Conservation (phyloP, 37 sponge, comb jelly and placozoan genomes). For the Ianthella basta region DNA sequence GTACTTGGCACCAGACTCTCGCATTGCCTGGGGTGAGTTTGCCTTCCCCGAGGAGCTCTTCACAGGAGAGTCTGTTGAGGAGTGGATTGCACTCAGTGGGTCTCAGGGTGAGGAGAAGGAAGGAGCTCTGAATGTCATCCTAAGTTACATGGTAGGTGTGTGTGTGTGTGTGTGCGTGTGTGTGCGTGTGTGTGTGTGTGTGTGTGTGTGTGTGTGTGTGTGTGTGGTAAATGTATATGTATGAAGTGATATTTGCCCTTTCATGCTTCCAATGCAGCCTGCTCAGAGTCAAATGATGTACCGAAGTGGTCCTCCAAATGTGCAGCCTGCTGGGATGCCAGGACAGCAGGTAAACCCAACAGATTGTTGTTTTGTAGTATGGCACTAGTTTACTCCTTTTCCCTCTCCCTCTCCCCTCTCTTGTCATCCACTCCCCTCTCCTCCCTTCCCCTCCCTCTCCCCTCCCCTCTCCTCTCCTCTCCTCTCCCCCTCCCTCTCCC, state of each 20-base stretch:
- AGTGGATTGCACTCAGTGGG: conserved; percentile 95
- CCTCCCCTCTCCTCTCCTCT: too few relatives aligned
- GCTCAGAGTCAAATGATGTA: conserved; percentile 52
- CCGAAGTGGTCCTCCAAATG: conserved; percentile 39
- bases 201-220: neutral
- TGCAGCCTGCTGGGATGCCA: conserved; percentile 54
- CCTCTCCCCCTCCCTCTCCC: too few relatives aligned
- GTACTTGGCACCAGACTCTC: conserved; percentile 87
- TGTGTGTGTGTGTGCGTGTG: neutral
- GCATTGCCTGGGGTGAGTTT: conserved; percentile 92
- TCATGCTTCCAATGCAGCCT: conserved; percentile 28
- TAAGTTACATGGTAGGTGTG: conserved; percentile 49
- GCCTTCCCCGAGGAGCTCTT: conserved; percentile 79
- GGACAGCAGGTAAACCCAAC: conserved; percentile 50
- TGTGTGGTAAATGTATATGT: neutral
- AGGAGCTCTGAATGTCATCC: conserved; percentile 77
- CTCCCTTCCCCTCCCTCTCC: too few relatives aligned
- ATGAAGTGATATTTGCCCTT: neutral
- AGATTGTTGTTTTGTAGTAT: too few relatives aligned
- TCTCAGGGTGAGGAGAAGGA: conserved; percentile 94
- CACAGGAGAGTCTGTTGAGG: conserved; percentile 90
- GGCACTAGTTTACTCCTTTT: too few relatives aligned
- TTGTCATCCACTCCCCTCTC: too few relatives aligned
- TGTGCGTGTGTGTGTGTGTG: conserved; percentile 20
- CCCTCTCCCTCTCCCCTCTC: too few relatives aligned